A percentile compares a stretch with the other conserved stretches of the same genome.
Conservation (phyloP, 2,888 invertebrate species). For the Lepeophtheirus nordmannii region DNA sequence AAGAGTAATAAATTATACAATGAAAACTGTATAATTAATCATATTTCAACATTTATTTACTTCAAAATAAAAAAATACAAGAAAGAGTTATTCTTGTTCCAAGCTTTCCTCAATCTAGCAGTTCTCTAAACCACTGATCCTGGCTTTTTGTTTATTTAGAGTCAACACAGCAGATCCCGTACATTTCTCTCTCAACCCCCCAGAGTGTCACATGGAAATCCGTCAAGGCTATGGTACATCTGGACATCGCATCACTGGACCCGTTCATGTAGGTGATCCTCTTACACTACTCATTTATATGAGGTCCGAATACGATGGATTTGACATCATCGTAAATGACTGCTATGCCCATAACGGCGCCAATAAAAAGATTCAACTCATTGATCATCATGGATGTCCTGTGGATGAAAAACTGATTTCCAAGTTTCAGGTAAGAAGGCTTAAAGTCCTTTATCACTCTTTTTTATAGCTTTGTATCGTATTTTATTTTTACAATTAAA, state of each 20-base stretch:
- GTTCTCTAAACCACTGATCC: background rate
- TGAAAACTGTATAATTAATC: background rate
- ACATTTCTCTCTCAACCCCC: constrained; percentile 77
- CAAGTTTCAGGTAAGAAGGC: constrained; percentile 42
- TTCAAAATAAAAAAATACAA: too few relatives aligned
- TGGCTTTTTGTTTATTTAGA: constrained; percentile 39
- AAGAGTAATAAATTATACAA: too few relatives aligned
- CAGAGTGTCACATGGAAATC: constrained; percentile 91
- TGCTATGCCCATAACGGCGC: constrained; percentile 88
- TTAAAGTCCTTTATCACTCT: too few relatives aligned
- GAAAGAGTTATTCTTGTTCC: background rate
- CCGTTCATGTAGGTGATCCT: constrained; percentile 14
- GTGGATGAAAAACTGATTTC: constrained; percentile 84
- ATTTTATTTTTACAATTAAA: too few relatives aligned
- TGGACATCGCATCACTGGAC: constrained; percentile 37
- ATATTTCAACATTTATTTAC: background rate
- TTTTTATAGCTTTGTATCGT: too few relatives aligned
- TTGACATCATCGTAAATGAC: constrained; percentile 84
- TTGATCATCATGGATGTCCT: constrained; percentile 81
- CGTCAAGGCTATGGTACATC: constrained; percentile 73
- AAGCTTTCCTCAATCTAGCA: background rate
- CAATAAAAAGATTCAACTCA: constrained; percentile 73
- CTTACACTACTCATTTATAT: constrained; percentile 80
- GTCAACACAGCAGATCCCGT: constrained; percentile 88
- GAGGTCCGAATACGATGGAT: constrained; percentile 86